These are phyloP conservation scores for Drosophila pallidifrons DNA, from an alignment of 1,140 invertebrate genomes.

Conservation along the genomic window DNA sequence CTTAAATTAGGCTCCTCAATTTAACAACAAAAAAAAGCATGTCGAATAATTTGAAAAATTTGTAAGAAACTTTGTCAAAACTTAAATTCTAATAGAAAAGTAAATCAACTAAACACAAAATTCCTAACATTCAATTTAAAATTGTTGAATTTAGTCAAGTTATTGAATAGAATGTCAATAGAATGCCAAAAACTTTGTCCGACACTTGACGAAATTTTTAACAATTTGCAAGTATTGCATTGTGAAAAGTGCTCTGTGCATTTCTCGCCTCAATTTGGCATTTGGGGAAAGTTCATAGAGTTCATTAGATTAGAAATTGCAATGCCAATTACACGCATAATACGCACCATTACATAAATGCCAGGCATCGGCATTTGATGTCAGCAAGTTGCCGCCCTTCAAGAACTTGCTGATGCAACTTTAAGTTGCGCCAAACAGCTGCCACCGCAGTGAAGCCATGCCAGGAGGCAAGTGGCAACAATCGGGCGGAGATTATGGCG, in stretches of 20 bases:
- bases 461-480: constrained; percentile 34
- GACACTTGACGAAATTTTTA: constrained; percentile 24
- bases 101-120: background rate
- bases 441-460: constrained; percentile 43
- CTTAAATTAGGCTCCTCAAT: too few species aligned
- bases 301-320: constrained; percentile 65
- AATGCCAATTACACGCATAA: constrained; percentile 76
- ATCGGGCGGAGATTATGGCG: constrained; percentile 33
- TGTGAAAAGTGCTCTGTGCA: constrained; percentile 1
- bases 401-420: constrained; percentile 59
- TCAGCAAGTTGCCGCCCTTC: constrained; percentile 36
- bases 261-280: constrained; percentile 10
- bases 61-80: too few species aligned
- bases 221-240: background rate
- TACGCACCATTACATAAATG: constrained; percentile 70
- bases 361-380: constrained; percentile 33
- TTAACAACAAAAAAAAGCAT: too few species aligned
- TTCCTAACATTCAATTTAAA: background rate
- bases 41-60: too few species aligned
- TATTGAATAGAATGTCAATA: background rate
- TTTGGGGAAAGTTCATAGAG: constrained; percentile 35
- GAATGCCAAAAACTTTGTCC: background rate
- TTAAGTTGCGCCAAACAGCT: constrained; percentile 71
- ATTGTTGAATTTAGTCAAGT: background rate
- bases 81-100: too few species aligned